Conservation (phyloP, 1,140 invertebrate genomes). For the Calephelis virginiensis region DNA sequence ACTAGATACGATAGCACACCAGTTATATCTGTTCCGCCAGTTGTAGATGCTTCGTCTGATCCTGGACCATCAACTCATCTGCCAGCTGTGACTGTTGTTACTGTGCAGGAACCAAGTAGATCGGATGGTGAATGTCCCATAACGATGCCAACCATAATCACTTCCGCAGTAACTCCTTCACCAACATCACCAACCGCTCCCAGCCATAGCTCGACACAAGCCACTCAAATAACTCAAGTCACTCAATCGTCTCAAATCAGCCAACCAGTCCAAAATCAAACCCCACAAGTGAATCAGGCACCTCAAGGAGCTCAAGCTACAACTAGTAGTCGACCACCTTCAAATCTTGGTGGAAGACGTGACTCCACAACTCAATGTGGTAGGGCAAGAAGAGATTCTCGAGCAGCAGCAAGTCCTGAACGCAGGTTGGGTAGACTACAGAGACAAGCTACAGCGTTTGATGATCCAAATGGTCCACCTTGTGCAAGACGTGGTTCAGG, state of each 20-base stretch:
- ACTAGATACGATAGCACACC: constrained; percentile 84
- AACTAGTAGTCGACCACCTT: constrained; percentile 73
- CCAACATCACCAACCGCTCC: constrained; percentile 83
- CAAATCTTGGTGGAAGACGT: constrained; percentile 82
- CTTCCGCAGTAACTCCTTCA: constrained; percentile 88
- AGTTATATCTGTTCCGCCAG: constrained; percentile 83
- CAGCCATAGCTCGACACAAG: constrained; percentile 46
- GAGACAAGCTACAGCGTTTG: constrained; percentile 92
- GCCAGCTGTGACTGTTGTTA: constrained; percentile 72
- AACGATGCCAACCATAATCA: constrained; percentile 89
- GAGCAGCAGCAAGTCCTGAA: constrained; percentile 84
- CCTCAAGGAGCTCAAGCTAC: constrained; percentile 77
- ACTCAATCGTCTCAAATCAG: constrained; percentile 66
- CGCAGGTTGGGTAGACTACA: constrained; percentile 86
- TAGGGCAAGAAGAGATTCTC: constrained; percentile 83
- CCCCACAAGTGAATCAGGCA: constrained; percentile 43
- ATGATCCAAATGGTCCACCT: constrained; percentile 87
- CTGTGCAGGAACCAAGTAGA: constrained; percentile 66
- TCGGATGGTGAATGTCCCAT: constrained; percentile 81
- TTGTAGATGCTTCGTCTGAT: constrained; percentile 87
- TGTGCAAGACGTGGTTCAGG: constrained; percentile 84
- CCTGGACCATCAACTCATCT: constrained; percentile 78
- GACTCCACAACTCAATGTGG: constrained; percentile 92
- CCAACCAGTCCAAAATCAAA: constrained; percentile 68
- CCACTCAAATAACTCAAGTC: constrained; percentile 41